Conservation (phyloP, 2,888 invertebrate species). For the Drosophila vallismaia region DNA sequence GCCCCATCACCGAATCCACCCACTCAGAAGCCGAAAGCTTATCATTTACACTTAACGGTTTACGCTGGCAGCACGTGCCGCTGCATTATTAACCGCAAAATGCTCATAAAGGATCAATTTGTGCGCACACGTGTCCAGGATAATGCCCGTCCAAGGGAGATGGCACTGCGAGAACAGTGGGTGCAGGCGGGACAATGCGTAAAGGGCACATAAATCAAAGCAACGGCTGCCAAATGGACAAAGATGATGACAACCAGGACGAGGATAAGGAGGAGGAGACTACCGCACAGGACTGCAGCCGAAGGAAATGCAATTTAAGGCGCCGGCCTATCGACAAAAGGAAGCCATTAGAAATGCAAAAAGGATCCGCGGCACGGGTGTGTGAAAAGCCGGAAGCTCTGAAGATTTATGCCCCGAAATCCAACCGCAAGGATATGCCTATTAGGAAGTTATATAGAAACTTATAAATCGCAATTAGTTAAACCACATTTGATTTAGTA, state of each 20-base stretch:
- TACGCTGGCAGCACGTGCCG: slow-evolving; percentile 72
- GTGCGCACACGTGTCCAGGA: slow-evolving; percentile 77
- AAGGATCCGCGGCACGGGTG: slow-evolving; percentile 13
- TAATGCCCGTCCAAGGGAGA: slow-evolving; percentile 42
- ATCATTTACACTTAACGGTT: slow-evolving; percentile 81
- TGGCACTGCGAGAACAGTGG: neutral
- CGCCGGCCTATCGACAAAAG: slow-evolving; percentile 18
- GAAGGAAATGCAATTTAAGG: slow-evolving; percentile 46
- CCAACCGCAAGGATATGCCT: neutral
- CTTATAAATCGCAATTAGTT: too few species aligned
- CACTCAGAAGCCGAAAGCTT: slow-evolving; percentile 53
- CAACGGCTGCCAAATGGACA: slow-evolving; percentile 59
- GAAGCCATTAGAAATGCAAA: slow-evolving; percentile 42
- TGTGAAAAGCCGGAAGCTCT: slow-evolving; percentile 29
- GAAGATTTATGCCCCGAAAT: slow-evolving; percentile 21
- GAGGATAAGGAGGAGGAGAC: neutral
- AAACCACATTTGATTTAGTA: too few species aligned
- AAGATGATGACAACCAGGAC: slow-evolving; percentile 28
- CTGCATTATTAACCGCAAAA: slow-evolving; percentile 79
- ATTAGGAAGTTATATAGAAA: neutral
- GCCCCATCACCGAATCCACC: slow-evolving; percentile 7
- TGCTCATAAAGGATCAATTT: slow-evolving; percentile 79
- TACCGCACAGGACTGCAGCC: neutral
- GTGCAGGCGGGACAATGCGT: slow-evolving; percentile 54
- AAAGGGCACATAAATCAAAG: slow-evolving; percentile 72